Evolutionary conservation across 2,797 vertebrate species (phyloP), one percentile per base, ranked within the genome.

Genomic region (Clarias pachynema): DNA sequence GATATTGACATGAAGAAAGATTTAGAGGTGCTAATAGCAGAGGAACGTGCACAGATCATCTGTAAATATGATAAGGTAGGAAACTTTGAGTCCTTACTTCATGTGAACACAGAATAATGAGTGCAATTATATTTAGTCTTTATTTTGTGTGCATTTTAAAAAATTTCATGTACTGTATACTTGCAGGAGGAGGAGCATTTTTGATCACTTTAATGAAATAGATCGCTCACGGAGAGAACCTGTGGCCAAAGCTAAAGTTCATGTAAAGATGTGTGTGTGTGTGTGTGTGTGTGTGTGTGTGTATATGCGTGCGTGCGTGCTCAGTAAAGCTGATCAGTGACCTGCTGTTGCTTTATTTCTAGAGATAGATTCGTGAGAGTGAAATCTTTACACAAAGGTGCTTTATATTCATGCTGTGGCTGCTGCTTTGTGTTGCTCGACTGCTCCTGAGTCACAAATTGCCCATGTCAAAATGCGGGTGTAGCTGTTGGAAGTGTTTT

Each of bases 1-100:
- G 96, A 91, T 95, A 94, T 93, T 97, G 97, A 96, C 95, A 97
- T 97, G 97, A 98, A 97, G 97, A 97, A 97, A 93, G 96, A 98
- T 90, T 94, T 96, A 53, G 96, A 97, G 90, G 94, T 95, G 89
- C 92, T 97, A 90, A 95, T 97, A 93, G 96, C 96, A 91, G 95
- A 96, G 92, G 97, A 97, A 93, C 95, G 95, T 85, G 96, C 96
- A 34, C 96, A 97, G 66, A 97, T 97, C 86, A 93, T 97, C 93
- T 90, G 95, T 86, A 97, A 96, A 88, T 97, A 97, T 95, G 96
- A 95, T 74, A 95, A 96, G 95, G 97, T 97, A 89, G 92, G 93
- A 90, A 56, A 44, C 3, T n/a, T n/a, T n/a, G n/a, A n/a, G n/a
- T n/a, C n/a, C n/a, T n/a, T n/a, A n/a, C n/a, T n/a, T n/a, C n/a